Evolutionary conservation across 1,140 invertebrate species (phyloP), one percentile per base, ranked within the genome.

Genomic region (Aphelenchoides besseyi): DNA sequence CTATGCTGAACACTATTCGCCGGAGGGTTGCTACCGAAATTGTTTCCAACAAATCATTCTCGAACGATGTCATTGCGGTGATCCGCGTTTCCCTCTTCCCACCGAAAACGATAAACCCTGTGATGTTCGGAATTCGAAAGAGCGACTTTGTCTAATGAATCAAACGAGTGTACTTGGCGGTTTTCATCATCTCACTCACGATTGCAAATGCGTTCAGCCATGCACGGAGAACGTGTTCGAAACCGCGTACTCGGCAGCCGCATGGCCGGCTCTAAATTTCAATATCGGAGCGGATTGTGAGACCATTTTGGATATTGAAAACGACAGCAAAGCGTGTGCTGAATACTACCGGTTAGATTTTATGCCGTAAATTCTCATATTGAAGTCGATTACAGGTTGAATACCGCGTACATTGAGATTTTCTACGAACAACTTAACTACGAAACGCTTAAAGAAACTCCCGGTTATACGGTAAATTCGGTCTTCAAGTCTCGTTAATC

Each of bases 351-450:
- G 67, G 53, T 67, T 29, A 26, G 16, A 12, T 48, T 23, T 48
- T 48, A 23, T 48, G n/a, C n/a, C n/a, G n/a, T n/a, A n/a, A n/a
- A n/a, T n/a, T n/a, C n/a, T n/a, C n/a, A n/a, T n/a, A n/a, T n/a
- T n/a, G n/a, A n/a, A n/a, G n/a, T n/a, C n/a, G n/a, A n/a, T n/a
- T 77, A 73, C 30, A 41, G 77, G 1, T 53, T 77, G n/a, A 80
- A 80, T 55, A 80, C 78, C 48, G 83, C 82, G 1, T 85, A 82
- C 66, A 85, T 83, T 36, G 82, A 83, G 73, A 84, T 83, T 36
- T 83, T 83, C 54, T 83, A 83, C 64, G 82, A 83, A 71, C 82
- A 83, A 67, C 67, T 83, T 52, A 83, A 83, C 53, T 83, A 78
- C 59, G 82, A 83, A 63, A 78, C 73, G 26, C 63, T 83, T 18